These are phyloP conservation scores for Cyclina sinensis DNA, from an alignment of 1,140 invertebrate genomes.

Conservation along the genomic window DNA sequence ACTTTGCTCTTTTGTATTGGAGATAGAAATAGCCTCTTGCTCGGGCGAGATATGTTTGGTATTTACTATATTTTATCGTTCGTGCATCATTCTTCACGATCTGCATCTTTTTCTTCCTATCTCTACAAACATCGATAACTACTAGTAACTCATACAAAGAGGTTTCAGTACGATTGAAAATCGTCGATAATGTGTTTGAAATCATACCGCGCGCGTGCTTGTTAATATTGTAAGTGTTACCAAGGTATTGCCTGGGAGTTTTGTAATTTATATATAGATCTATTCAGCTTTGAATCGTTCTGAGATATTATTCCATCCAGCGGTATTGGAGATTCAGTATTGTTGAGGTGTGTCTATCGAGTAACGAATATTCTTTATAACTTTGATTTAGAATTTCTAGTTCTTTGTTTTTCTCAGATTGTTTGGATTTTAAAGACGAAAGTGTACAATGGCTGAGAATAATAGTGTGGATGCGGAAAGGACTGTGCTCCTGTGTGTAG, in stretches of 20 bases:
- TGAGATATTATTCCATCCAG: neutral
- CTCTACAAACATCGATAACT: neutral
- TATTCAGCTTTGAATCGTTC: neutral
- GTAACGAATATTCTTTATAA: neutral
- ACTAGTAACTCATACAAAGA: neutral
- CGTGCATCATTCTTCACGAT: neutral
- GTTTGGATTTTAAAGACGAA: neutral
- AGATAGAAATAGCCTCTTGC: neutral
- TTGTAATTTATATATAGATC: neutral
- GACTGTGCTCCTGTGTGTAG: constrained; percentile 40
- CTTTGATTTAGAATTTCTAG: neutral
- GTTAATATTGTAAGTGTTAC: neutral
- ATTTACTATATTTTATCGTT: neutral
- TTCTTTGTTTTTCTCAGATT: neutral
- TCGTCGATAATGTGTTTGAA: constrained; percentile 13
- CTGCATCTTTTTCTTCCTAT: neutral
- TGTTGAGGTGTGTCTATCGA: neutral
- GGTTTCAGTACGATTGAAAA: neutral
- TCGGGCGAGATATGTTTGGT: neutral
- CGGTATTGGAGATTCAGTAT: constrained; percentile 4
- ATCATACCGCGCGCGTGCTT: constrained; percentile 3
- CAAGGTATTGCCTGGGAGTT: neutral
- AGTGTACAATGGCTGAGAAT: constrained; percentile 43
- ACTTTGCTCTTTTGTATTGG: neutral
- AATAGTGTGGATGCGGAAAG: neutral